These are phyloP conservation scores for Darevskia nairensis DNA, from an alignment of 2,797 vertebrate genomes.

Conservation along the genomic window DNA sequence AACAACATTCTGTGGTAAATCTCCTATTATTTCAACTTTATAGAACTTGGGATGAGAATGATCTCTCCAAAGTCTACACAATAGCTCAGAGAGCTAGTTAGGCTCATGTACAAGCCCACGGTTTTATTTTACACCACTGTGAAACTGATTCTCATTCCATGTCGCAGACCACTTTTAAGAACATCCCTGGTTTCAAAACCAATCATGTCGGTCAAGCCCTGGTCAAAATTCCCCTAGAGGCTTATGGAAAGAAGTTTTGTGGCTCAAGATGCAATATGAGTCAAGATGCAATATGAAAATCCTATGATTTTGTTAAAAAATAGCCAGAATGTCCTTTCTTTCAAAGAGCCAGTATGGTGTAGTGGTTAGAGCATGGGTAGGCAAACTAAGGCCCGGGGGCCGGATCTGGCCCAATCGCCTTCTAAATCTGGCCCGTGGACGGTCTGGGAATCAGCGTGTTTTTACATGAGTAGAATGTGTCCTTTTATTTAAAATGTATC, in stretches of 20 bases:
- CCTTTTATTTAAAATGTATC: too few species aligned
- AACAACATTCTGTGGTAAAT: background rate
- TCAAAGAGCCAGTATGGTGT: conserved; percentile 25
- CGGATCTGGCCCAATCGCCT: too few species aligned
- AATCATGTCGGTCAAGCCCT: background rate
- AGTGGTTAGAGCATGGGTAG: too few species aligned
- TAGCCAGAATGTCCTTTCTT: background rate
- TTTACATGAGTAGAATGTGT: too few species aligned
- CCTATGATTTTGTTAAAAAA: background rate
- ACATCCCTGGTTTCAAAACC: background rate
- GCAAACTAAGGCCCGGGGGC: too few species aligned
- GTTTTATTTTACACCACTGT: background rate
- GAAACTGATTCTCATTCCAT: background rate
- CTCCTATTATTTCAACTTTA: background rate
- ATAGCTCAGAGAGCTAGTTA: background rate
- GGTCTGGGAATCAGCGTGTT: too few species aligned
- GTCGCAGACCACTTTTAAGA: background rate
- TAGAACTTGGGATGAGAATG: background rate
- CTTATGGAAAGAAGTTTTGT: background rate
- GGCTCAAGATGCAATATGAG: background rate
- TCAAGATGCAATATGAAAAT: background rate
- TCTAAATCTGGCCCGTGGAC: too few species aligned
- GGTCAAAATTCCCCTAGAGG: background rate
- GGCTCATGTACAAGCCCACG: background rate
- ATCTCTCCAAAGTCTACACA: background rate